Percentiles rank a stretch among this genome's conserved stretches.
phyloP scores from a whole-genome alignment of 2,888 invertebrate genomes.

The Caenorhabditis sp. region DNA sequence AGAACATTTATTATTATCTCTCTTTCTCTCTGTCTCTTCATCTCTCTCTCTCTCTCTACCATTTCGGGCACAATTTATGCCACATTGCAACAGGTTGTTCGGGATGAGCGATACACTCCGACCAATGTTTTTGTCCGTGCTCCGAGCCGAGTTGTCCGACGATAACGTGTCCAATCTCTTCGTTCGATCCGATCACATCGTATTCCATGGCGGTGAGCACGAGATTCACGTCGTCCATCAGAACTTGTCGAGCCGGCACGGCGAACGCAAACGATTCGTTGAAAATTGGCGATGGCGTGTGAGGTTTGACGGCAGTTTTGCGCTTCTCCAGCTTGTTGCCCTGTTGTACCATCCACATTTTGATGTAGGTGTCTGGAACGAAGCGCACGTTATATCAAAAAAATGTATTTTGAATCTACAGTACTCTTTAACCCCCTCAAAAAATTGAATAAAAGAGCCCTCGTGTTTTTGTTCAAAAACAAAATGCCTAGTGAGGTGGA shows the following conservation, averaged over 20 bases:
- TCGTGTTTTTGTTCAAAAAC: no score
- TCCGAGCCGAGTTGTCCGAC: conserved; percentile 65
- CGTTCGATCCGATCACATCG: conserved; percentile 66
- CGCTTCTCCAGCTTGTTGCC: conserved; percentile 70
- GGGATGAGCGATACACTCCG: conserved; percentile 64
- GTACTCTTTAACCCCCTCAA: no score
- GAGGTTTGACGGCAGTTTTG: conserved; percentile 68
- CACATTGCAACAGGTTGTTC: conserved; percentile 65
- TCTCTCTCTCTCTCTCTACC: no score
- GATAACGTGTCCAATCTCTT: conserved; percentile 69
- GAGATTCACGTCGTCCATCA: conserved; percentile 63
- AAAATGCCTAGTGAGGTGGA: no score
- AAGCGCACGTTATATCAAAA: background rate
- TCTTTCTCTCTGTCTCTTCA: no score
- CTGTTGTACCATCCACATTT: conserved; percentile 70
- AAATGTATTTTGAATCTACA: no score
- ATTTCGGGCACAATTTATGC: conserved; percentile 67
- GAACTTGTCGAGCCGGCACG: conserved; percentile 59
- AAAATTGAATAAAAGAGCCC: no score
- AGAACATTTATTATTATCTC: no score
- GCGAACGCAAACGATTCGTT: conserved; percentile 69
- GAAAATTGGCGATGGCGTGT: conserved; percentile 64
- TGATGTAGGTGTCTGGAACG: conserved; percentile 69
- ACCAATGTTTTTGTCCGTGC: conserved; percentile 66
- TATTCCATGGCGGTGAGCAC: conserved; percentile 70